Evolutionary conservation across 2,888 invertebrate genomes (phyloP).

Genomic region (Campoplex nolae): DNA sequence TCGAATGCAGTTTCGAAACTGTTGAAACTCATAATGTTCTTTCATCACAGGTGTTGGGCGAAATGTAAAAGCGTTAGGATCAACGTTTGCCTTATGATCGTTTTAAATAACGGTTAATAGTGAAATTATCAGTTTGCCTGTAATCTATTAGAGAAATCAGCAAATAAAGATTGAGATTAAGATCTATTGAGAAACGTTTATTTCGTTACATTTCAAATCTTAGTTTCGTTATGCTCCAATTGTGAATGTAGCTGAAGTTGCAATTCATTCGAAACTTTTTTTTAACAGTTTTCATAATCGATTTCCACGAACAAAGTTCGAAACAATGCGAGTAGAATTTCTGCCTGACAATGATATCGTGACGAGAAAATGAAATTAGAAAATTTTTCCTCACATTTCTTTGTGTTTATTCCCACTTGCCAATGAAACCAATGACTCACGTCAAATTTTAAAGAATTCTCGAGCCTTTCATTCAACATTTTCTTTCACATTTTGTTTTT

Average conservation of each 20-base stretch:
- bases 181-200: slow-evolving; percentile 8
- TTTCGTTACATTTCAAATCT: slow-evolving; percentile 7
- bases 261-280: not conserved
- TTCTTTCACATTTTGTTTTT: not conserved
- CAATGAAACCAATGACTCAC: not conserved
- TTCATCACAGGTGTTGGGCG: not conserved
- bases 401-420: not conserved
- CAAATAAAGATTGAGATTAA: slow-evolving; percentile 5
- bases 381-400: not conserved
- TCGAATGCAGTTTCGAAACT: not conserved
- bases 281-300: not conserved
- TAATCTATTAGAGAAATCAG: slow-evolving; percentile 14
- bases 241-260: not conserved
- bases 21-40: not conserved
- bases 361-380: not conserved
- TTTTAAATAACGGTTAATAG: slow-evolving; percentile 15
- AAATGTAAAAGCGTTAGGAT: not conserved
- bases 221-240: slow-evolving; percentile 15
- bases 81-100: not conserved
- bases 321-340: not conserved
- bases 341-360: not conserved
- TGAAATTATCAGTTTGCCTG: not conserved
- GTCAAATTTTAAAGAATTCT: not conserved
- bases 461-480: not conserved
- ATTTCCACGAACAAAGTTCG: not conserved